Evolutionary conservation across 2,888 invertebrate genomes (phyloP), one percentile per base, ranked within the genome.

Genomic region (Lapara coniferarum): DNA sequence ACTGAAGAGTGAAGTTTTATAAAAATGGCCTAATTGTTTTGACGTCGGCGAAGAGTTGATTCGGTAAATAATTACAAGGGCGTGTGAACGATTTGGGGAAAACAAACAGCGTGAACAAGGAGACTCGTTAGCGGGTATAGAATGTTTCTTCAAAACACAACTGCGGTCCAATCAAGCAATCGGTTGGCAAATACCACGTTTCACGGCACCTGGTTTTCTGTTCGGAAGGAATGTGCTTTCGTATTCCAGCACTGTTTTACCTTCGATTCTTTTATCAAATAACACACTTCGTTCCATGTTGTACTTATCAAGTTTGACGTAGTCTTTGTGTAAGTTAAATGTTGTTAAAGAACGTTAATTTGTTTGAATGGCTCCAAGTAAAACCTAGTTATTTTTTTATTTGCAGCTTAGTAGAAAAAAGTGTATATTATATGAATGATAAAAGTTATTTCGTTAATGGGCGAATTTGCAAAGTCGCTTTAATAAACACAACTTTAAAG

Each of bases 91-190:
- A 77, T 77, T 77, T 72, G 76, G 73, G 73, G 75, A 79, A 80
- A 77, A 80, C 81, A 85, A 84, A 84, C 79, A 79, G 77, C 71
- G 76, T 63, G 72, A 83, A 85, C 82, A 79, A 79, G 76, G 71
- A 77, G 70, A 72, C 81, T 89, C 84, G 86, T 88, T 87, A 87
- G 83, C 73, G 79, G 79, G 71, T 75, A 83, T 81, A 81, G 82
- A 85, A 81, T 79, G 80, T 82, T 86, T 78, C 80, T 85, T 82
- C 78, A 79, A 84, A 89, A 87, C 82, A 85, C 88, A 85, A 74
- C 78, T 73, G 73, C 72, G 77, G 76, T 78, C 76, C 83, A 85
- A 86, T 87, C 83, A 84, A 82, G 80, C 80, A 77, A 83, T 79
- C 77, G 75, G 73, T 75, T 75, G 71, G 80, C 74, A 83, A 84